Evolutionary conservation across 1,140 invertebrate genomes (phyloP).

Genomic region (Microplitis demolitor): DNA sequence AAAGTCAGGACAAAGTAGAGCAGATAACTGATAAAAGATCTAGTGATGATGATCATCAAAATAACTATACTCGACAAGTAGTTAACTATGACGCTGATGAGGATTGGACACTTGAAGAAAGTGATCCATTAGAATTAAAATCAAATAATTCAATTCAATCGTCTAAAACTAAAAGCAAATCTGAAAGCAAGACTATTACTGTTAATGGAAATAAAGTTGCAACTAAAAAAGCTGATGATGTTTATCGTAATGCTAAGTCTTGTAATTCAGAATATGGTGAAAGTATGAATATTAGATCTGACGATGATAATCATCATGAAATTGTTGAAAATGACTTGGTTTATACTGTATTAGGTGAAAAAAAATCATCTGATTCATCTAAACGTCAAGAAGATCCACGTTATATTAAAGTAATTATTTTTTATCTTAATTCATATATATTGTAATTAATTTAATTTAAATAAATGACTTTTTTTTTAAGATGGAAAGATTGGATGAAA

Average conservation of each 20-base stretch:
- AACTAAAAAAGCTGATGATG: background rate
- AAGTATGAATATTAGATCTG: slow-evolving; percentile 7
- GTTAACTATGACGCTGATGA: slow-evolving; percentile 51
- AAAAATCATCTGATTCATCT: slow-evolving; percentile 40
- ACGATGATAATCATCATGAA: slow-evolving; percentile 43
- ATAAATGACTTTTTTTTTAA: slow-evolving; percentile 24
- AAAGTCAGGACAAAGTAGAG: slow-evolving; percentile 21
- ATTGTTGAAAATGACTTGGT: slow-evolving; percentile 57
- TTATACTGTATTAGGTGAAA: slow-evolving; percentile 57
- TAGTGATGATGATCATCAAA: slow-evolving; percentile 25
- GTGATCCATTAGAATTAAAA: slow-evolving; percentile 38
- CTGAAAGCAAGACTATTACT: slow-evolving; percentile 1
- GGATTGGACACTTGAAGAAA: slow-evolving; percentile 57
- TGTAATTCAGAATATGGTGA: slow-evolving; percentile 5
- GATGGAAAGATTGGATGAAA: slow-evolving; percentile 52
- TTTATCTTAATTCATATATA: background rate
- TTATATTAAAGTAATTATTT: slow-evolving; percentile 46
- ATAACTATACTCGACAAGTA: slow-evolving; percentile 33
- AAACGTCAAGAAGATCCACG: slow-evolving; percentile 37
- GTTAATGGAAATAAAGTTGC: slow-evolving; percentile 6
- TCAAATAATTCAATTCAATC: background rate
- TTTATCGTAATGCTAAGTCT: background rate
- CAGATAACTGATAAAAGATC: slow-evolving; percentile 19
- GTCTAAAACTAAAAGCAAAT: background rate
- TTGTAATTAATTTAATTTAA: background rate